phyloP scores from a whole-genome alignment of 1,140 invertebrate genomes.

The Ephestia elutella region DNA sequence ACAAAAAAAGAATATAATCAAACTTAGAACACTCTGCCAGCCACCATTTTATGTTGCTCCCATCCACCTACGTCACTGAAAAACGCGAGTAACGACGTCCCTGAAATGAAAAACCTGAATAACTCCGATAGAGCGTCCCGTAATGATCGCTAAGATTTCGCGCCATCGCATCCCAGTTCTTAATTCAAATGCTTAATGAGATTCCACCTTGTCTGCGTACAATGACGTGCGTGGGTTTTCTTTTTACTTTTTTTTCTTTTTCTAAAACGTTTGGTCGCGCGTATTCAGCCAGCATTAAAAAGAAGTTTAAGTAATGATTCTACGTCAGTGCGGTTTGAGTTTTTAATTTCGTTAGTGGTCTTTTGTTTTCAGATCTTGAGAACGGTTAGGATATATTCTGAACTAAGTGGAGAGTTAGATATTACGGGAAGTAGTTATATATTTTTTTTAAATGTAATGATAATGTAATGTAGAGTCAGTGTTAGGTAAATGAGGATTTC shows the following conservation, averaged over 20 bases:
- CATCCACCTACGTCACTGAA: background rate
- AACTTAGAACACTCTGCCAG: background rate
- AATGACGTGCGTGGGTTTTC: constrained; percentile 20
- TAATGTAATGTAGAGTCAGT: too few species aligned
- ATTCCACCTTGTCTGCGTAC: constrained; percentile 21
- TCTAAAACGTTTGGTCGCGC: constrained; percentile 13
- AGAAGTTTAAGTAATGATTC: constrained; percentile 22
- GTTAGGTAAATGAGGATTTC: too few species aligned
- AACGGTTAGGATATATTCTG: background rate
- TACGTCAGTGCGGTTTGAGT: constrained; percentile 8
- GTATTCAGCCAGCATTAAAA: constrained; percentile 15
- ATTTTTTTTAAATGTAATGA: too few species aligned
- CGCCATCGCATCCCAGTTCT: constrained; percentile 16
- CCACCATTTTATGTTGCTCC: background rate
- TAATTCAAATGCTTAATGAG: constrained; percentile 19
- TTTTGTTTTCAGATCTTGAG: constrained; percentile 9
- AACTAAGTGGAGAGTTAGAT: too few species aligned
- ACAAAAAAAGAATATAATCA: background rate
- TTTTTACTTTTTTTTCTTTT: constrained; percentile 14
- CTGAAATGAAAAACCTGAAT: constrained; percentile 7
- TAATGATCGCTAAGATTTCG: constrained; percentile 21
- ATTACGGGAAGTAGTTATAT: too few species aligned
- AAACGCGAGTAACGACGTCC: constrained; percentile 1
- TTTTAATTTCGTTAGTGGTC: constrained; percentile 21
- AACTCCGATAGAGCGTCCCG: constrained; percentile 5